A percentile compares a stretch with the other conserved stretches of the same genome.
Conservation (phyloP, 2,113 vertebrate genomes). For the Peromyscus polionotus region DNA sequence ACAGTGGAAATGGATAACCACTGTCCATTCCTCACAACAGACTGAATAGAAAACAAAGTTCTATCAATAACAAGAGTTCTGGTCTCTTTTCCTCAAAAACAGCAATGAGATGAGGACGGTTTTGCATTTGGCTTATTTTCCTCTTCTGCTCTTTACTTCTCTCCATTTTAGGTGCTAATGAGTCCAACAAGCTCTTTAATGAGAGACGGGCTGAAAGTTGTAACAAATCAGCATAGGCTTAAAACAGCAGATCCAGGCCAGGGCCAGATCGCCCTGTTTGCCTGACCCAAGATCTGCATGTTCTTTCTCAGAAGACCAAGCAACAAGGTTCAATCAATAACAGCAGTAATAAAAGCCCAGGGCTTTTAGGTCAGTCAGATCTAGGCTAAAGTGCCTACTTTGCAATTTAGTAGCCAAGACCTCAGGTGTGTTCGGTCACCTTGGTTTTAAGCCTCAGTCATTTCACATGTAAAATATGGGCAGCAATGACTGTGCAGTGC, state of each 20-base stretch:
- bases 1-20: background rate
- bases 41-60: slow-evolving; percentile 38
- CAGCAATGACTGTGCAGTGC: background rate
- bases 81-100: background rate
- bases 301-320: background rate
- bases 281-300: background rate
- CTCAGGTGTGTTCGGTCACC: background rate
- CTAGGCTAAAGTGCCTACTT: background rate
- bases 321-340: background rate
- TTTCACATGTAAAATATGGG: slow-evolving; percentile 29
- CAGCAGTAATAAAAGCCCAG: background rate
- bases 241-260: background rate
- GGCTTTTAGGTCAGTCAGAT: background rate
- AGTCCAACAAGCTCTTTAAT: background rate
- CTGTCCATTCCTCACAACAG: background rate
- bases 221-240: background rate
- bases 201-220: background rate
- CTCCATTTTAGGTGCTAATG: background rate
- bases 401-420: slow-evolving; percentile 33
- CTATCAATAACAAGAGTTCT: slow-evolving; percentile 5
- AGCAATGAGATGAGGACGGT: background rate
- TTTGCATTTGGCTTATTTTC: background rate
- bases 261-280: background rate
- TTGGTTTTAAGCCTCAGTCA: slow-evolving; percentile 38
- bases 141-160: background rate